Evolutionary conservation across 2,888 invertebrate genomes (phyloP).

Genomic region (Himalopsyche tibetana): DNA sequence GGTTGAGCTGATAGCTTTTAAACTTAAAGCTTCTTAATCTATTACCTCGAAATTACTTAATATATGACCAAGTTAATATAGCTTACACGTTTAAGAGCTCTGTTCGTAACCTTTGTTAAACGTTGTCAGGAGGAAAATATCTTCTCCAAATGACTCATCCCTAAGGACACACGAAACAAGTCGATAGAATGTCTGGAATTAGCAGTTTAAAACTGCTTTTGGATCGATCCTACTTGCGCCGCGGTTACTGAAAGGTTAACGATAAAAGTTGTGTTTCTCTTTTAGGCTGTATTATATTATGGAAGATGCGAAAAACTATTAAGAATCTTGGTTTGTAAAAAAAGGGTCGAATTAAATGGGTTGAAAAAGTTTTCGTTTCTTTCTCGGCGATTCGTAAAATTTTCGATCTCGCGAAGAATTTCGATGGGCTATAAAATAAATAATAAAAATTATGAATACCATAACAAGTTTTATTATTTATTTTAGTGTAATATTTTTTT

Average conservation of each 20-base stretch:
- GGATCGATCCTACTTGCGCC: not conserved
- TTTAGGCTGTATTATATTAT: not conserved
- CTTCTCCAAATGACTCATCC: constrained; percentile 7
- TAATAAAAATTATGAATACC: too few relatives aligned
- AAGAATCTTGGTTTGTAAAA: not conserved
- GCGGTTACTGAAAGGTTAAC: constrained; percentile 18
- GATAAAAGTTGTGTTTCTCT: not conserved
- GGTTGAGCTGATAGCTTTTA: too few relatives aligned
- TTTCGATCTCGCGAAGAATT: not conserved
- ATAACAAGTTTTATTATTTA: too few relatives aligned
- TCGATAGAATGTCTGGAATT: constrained; percentile 26
- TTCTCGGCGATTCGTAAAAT: not conserved
- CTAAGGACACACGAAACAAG: not conserved
- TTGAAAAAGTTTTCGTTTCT: not conserved
- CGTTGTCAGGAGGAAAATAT: not conserved
- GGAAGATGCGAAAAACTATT: not conserved
- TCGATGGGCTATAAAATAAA: too few relatives aligned
- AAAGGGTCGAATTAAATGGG: not conserved
- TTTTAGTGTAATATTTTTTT: too few relatives aligned
- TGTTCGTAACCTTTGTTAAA: constrained; percentile 1
- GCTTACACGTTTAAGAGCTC: not conserved
- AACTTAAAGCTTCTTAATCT: too few relatives aligned
- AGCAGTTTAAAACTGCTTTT: constrained; percentile 11
- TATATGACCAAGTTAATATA: too few relatives aligned
- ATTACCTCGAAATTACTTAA: too few relatives aligned